Evolutionary conservation across 2,797 vertebrate species (phyloP), one percentile per base, ranked within the genome.

Genomic region (Chiloscyllium punctatum): DNA sequence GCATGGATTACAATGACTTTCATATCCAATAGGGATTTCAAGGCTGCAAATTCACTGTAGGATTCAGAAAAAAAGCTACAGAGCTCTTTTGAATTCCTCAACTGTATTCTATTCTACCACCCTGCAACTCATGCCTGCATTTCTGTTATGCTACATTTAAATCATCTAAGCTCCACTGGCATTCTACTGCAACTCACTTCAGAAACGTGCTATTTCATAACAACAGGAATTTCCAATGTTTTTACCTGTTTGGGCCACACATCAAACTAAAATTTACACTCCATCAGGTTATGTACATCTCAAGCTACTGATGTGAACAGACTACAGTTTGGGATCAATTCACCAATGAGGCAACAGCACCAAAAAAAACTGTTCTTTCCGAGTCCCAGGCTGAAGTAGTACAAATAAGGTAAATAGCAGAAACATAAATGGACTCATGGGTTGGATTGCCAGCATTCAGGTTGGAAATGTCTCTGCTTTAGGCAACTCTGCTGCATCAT

Each of bases 51-150:
- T 92, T 69, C 68, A 91, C 42, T 1, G 4, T 21, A 48, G 48
- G 21, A 48, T 48, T 69, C 33, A 92, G 53, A 69, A 92, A 68
- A 62, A 21, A 92, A 92, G 21, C 62, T 42, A 68, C 62, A 42
- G n/a, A 42, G 25, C 57, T 92, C 33, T 66, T 92, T 92, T 92
- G 90, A 92, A 69, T 18, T 21, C n/a, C 62, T 92, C 62, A 92
- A 92, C 42, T 68, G 69, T n/a, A 25, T 92, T 92, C 18, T 62
- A 62, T 62, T 11, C 57, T 62, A 62, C 9, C 77, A 91, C 15
- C 57, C 16, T 37, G 18, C 2, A 91, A 91, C 30, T 33, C 62
- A 66, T 91, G 66, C 27, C 6, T 62, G 57, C 16, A 37, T 91
- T 66, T 66, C 6, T 91, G 18, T 23, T 91, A n/a, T 18, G 21